Conservation (phyloP, 2,113 vertebrate species). For the Pachycephala philippinensis region DNA sequence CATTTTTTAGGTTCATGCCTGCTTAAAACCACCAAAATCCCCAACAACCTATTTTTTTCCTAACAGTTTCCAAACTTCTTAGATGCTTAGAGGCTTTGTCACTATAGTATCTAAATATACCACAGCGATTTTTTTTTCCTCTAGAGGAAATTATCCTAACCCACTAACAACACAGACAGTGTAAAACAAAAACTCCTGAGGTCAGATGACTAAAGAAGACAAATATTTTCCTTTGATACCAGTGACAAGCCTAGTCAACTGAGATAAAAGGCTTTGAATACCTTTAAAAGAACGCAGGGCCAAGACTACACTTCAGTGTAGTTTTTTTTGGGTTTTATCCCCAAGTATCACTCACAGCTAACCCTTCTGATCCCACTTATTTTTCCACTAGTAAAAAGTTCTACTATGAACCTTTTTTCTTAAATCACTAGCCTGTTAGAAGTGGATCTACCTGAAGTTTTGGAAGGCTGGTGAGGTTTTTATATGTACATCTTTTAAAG, state of each 20-base stretch:
- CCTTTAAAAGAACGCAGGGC: not conserved
- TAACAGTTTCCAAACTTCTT: not conserved
- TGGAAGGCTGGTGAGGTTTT: not conserved
- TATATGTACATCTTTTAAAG: not conserved
- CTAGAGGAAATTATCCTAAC: not conserved
- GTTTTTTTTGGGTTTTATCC: not conserved
- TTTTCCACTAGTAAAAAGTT: not conserved
- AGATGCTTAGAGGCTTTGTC: not conserved
- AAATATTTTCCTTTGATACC: conserved; percentile 42
- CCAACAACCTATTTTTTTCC: not conserved
- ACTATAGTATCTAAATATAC: not conserved
- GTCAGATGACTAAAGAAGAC: conserved; percentile 25
- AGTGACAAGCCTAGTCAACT: not conserved
- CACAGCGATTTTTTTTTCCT: not conserved
- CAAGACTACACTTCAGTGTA: not conserved
- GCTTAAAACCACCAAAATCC: not conserved
- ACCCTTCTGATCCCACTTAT: not conserved
- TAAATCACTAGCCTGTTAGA: not conserved
- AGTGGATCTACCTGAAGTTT: not conserved
- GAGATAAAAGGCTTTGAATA: conserved; percentile 12
- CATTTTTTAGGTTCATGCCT: not conserved
- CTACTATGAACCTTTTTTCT: not conserved
- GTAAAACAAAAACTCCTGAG: not conserved
- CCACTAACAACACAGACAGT: not conserved
- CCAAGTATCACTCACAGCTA: not conserved